phyloP scores from a whole-genome alignment of 2,113 vertebrate genomes.

The Lathamus discolor region DNA sequence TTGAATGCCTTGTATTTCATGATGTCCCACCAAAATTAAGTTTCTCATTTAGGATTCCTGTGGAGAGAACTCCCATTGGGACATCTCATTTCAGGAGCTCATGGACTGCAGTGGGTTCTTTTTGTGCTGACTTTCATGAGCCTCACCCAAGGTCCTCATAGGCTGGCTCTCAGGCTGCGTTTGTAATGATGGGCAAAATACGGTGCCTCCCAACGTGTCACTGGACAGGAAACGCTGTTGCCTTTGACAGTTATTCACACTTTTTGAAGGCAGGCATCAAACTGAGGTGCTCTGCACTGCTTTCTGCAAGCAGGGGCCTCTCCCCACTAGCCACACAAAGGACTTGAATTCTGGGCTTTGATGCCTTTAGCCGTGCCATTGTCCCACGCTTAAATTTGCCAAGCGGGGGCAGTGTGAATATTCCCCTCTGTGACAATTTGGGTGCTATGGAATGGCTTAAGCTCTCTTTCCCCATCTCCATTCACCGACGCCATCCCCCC shows the following conservation, averaged over 20 bases:
- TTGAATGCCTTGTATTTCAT: neutral
- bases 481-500: neutral
- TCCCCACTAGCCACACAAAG: neutral
- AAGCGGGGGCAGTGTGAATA: slow-evolving; percentile 7
- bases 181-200: neutral
- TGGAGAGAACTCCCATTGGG: neutral
- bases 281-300: neutral
- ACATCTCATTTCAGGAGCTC: slow-evolving; percentile 10
- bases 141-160: neutral
- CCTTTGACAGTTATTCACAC: slow-evolving; percentile 44
- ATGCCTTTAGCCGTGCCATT: neutral
- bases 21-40: neutral
- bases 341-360: neutral
- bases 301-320: neutral
- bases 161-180: neutral
- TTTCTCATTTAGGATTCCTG: neutral
- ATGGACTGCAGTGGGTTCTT: neutral
- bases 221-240: slow-evolving; percentile 31
- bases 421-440: slow-evolving; percentile 53
- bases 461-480: slow-evolving; percentile 28
- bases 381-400: neutral
- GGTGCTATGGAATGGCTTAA: slow-evolving; percentile 52
- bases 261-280: neutral
- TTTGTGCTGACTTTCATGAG: neutral
- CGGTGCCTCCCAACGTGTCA: neutral